phyloP scores from a whole-genome alignment of 2,888 invertebrate genomes.

The Macaria liturata region DNA sequence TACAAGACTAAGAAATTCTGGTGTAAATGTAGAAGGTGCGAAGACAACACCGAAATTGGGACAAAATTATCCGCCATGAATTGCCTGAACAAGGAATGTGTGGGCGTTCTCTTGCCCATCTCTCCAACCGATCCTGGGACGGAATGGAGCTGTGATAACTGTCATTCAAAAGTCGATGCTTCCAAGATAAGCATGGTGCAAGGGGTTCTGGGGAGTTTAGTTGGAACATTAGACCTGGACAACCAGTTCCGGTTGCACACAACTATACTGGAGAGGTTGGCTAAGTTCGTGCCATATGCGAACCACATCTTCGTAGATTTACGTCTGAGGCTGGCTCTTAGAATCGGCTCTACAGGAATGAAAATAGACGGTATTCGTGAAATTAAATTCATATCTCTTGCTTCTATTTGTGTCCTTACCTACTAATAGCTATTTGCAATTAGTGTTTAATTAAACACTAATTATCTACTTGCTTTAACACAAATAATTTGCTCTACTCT shows the following conservation, averaged over 20 bases:
- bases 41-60: constrained; percentile 85
- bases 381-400: constrained; percentile 4
- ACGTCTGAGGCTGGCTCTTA: constrained; percentile 57
- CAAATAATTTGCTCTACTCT: no score
- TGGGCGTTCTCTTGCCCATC: constrained; percentile 79
- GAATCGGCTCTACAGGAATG: constrained; percentile 55
- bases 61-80: constrained; percentile 79
- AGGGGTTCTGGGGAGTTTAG: constrained; percentile 78
- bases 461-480: no score
- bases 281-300: constrained; percentile 61
- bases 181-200: constrained; percentile 73
- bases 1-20: constrained; percentile 85
- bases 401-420: constrained; percentile 15
- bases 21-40: constrained; percentile 85
- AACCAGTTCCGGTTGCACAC: constrained; percentile 72
- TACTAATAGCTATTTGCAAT: constrained; percentile 24
- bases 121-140: constrained; percentile 70
- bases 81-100: constrained; percentile 77
- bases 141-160: constrained; percentile 84
- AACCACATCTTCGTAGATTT: constrained; percentile 71
- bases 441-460: constrained; percentile 8
- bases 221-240: constrained; percentile 73
- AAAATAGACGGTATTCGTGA: constrained; percentile 59
- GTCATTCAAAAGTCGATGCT: constrained; percentile 58
- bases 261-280: constrained; percentile 55